phyloP scores from a whole-genome alignment of 2,888 invertebrate species.

The Torymus tubicola region DNA sequence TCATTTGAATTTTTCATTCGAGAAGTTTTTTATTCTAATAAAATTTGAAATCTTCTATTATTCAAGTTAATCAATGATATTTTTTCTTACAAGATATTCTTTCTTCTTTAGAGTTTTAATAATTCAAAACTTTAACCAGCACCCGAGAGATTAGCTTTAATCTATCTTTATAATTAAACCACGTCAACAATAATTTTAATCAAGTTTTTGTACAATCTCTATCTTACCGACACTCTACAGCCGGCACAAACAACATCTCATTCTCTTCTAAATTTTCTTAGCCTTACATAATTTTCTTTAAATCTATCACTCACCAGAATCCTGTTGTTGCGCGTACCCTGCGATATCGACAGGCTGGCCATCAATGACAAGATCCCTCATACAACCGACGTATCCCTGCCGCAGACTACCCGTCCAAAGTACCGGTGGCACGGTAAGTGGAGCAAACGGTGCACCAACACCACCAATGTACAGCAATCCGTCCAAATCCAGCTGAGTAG shows the following conservation, averaged over 20 bases:
- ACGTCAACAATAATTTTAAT: not conserved
- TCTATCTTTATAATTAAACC: not conserved
- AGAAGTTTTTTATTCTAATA: too few species aligned
- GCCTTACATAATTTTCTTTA: too few species aligned
- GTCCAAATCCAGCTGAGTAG: constrained; percentile 91
- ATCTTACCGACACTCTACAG: too few species aligned
- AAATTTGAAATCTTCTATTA: too few species aligned
- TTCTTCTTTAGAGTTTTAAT: not conserved
- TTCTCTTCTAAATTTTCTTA: too few species aligned
- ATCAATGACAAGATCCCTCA: constrained; percentile 92
- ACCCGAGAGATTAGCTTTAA: too few species aligned
- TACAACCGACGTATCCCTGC: constrained; percentile 95
- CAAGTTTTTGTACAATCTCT: too few species aligned
- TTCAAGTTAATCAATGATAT: too few species aligned
- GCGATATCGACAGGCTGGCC: constrained; percentile 93
- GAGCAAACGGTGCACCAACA: constrained; percentile 87
- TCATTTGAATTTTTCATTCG: not conserved
- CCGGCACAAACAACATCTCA: too few species aligned
- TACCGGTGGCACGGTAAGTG: constrained; percentile 87
- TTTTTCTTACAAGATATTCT: not conserved
- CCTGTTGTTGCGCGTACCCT: constrained; percentile 91
- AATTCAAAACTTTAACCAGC: too few species aligned
- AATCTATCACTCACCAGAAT: constrained; percentile 81
- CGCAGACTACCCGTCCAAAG: constrained; percentile 94
- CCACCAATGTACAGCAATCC: constrained; percentile 94